These are phyloP conservation scores for Zoanthus solanderi DNA, from an alignment of 92 coral and sea anemone genomes.

Conservation along the genomic window DNA sequence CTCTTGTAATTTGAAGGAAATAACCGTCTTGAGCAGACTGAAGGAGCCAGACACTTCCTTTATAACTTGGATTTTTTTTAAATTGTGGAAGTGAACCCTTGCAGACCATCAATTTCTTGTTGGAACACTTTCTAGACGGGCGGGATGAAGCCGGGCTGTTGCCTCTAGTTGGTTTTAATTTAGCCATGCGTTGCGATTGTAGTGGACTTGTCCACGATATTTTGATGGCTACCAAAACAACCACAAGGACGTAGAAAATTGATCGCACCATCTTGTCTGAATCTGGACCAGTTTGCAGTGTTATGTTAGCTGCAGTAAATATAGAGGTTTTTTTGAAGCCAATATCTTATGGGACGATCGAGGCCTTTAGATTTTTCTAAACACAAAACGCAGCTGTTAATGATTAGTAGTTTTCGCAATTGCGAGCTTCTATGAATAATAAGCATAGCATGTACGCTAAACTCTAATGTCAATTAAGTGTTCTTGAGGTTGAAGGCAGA, in stretches of 20 bases:
- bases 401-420: conserved; percentile 19
- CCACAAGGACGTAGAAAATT: not conserved
- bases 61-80: conserved; percentile 11
- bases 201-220: conserved; percentile 13
- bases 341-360: conserved; percentile 29
- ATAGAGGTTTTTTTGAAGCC: conserved; percentile 27
- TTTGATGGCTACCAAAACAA: conserved; percentile 5
- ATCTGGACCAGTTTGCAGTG: conserved; percentile 36
- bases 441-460: not conserved
- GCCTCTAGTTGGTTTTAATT: not conserved
- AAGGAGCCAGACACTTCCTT: conserved; percentile 17
- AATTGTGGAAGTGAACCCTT: conserved; percentile 11
- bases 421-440: conserved; percentile 23
- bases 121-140: not conserved
- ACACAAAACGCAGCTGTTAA: conserved; percentile 40
- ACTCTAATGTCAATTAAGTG: not conserved
- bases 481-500: not conserved
- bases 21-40: not conserved
- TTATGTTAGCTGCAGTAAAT: conserved; percentile 19
- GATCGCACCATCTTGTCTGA: conserved; percentile 36
- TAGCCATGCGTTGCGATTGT: conserved; percentile 15
- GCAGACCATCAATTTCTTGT: not conserved
- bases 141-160: not conserved
- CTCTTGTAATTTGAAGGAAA: conserved; percentile 18
- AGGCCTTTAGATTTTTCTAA: conserved; percentile 7